Evolutionary conservation across 1,140 invertebrate species (phyloP), one percentile per base, ranked within the genome.

Genomic region (Ceratina japonica): DNA sequence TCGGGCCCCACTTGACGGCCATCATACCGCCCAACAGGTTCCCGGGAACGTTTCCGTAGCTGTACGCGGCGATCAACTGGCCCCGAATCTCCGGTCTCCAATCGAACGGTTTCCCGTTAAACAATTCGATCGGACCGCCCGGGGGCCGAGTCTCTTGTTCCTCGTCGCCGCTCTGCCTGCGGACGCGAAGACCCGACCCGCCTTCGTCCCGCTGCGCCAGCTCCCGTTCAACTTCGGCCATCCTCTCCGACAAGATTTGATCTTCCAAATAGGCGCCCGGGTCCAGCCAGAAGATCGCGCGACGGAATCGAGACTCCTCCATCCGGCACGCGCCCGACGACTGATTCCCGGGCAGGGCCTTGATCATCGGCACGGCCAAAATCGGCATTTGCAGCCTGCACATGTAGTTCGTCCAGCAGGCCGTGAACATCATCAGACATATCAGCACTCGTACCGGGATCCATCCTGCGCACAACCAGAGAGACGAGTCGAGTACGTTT

Each of bases 371-470:
- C 3, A 96, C 94, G 18, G 95, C 93, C 73, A 95, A 94, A 51
- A 96, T 94, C 10, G 95, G 95, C 92, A 96, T 95, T 88, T 96
- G 96, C 8, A 95, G 93, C 59, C 95, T 93, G 61, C 95, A 93
- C 93, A 95, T 94, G 88, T 96, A 96, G 49, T 93, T 93, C n/a
- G 95, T 93, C 91, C 95, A 95, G 63, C 95, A 95, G 71, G 94
- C 93, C 52, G 94, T 94, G 83, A 96, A 96, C 82, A 95, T 89
- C 95, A 96, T 95, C 20, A 95, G 80, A 73, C 94, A 94, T n/a
- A 96, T 90, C 71, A 94, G 89, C 49, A 93, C 91, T 44, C 94
- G 88, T 18, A 78, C 64, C 3, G 90, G 90, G 0, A 91, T 70
- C 70, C 87, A 91, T 89, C 44, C 90, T 91, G 51, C 0, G 37